Conservation (phyloP, 2,888 invertebrate species). For the Strigamia crassipes region DNA sequence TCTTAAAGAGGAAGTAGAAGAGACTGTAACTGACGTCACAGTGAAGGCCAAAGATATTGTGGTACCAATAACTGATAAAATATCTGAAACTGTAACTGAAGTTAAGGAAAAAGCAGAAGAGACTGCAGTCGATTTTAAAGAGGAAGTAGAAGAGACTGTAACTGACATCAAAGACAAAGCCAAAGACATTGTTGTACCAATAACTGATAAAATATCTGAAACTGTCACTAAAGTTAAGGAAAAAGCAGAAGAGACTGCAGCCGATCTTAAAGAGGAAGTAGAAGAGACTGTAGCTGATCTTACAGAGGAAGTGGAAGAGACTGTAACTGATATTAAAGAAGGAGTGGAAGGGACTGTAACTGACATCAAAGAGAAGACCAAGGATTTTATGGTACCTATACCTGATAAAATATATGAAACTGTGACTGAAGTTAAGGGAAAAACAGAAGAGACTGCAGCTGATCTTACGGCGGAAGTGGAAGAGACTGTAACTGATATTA, state of each 20-base stretch:
- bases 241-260: conserved; percentile 53
- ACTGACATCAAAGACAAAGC: conserved; percentile 46
- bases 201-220: conserved; percentile 46
- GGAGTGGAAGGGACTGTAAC: not conserved
- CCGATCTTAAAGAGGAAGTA: conserved; percentile 61
- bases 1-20: not conserved
- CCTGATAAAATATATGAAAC: conserved; percentile 55
- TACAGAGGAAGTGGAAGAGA: conserved; percentile 53
- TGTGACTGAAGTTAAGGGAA: not conserved
- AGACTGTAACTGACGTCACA: not conserved
- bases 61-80: not conserved
- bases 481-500: not conserved
- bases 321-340: conserved; percentile 54
- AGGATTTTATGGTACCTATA: conserved; percentile 64
- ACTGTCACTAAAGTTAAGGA: conserved; percentile 49
- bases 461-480: too few species aligned
- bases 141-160: too few species aligned
- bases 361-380: conserved; percentile 61
- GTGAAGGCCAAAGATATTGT: too few species aligned
- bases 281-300: conserved; percentile 64
- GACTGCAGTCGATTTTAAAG: not conserved
- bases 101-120: not conserved
- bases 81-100: not conserved
- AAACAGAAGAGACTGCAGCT: too few species aligned
- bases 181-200: conserved; percentile 66